Evolutionary conservation across 2,113 vertebrate genomes (phyloP), one percentile per base, ranked within the genome.

Genomic region (Prietella phreatophila): DNA sequence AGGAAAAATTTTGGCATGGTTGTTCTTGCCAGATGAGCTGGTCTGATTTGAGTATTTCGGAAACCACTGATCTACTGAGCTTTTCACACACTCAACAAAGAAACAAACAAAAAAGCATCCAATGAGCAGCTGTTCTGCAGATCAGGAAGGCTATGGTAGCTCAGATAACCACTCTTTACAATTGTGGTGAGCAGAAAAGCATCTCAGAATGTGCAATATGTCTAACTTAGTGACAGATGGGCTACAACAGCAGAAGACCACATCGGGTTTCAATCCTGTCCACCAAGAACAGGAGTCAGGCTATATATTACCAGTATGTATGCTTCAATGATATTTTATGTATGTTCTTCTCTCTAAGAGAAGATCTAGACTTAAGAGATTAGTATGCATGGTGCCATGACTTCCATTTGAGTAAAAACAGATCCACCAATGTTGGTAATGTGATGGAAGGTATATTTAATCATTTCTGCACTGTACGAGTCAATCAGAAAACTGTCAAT

Each of bases 391-490:
- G 25, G 30, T 61, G 27, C 25, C 5, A 53, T n/a, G 33, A 85
- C 33, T n/a, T n/a, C n/a, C 47, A 65, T 85, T 71, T 53, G 56
- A 86, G 56, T 56, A 61, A 83, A 86, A 56, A 55, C 36, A 73
- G 27, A 47, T 19, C 53, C 53, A 42, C 33, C n/a, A 69, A 61
- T 75, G 56, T 69, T 61, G 80, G 19, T 56, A 50, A 2, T 19
- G 27, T 50, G 33, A 60, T 42, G 5, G 47, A 76, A n/a, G 56
- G 53, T 50, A 47, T 42, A 80, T 82, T 85, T 63, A 8, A 50
- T 82, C 17, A 65, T 90, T 82, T 85, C 53, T 53, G 50, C 36
- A 65, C n/a, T 55, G 47, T 22, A 53, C 80, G 27, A 65, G 20
- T 30, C 42, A 63, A 30, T 79, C 39, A 50, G 27, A 17, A 30